Conservation (phyloP, 2,888 invertebrate species). For the Macaria notata region DNA sequence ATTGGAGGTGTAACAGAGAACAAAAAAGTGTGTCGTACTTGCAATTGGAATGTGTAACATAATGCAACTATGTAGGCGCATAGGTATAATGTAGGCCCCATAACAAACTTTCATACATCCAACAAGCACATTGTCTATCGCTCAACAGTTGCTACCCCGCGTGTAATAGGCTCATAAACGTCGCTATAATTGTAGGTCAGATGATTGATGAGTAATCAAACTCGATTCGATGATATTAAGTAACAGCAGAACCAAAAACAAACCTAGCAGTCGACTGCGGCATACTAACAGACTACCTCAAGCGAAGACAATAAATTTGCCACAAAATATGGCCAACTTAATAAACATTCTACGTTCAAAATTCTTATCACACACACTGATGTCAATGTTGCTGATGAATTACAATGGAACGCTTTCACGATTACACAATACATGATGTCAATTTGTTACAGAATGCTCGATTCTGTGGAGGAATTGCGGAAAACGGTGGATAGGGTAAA, state of each 20-base stretch:
- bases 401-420: slow-evolving; percentile 72
- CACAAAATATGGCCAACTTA: slow-evolving; percentile 38
- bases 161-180: slow-evolving; percentile 7
- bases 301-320: slow-evolving; percentile 29
- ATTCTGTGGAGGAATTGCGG: slow-evolving; percentile 7
- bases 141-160: slow-evolving; percentile 1
- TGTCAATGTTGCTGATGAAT: slow-evolving; percentile 66
- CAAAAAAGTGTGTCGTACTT: too few relatives aligned
- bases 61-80: too few relatives aligned
- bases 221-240: slow-evolving; percentile 18
- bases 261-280: slow-evolving; percentile 7
- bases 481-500: neutral
- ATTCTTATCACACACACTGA: slow-evolving; percentile 55
- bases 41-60: too few relatives aligned
- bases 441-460: slow-evolving; percentile 33
- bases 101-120: neutral
- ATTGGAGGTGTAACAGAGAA: too few relatives aligned
- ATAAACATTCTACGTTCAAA: slow-evolving; percentile 46
- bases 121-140: neutral
- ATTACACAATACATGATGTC: slow-evolving; percentile 56
- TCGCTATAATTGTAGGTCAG: slow-evolving; percentile 25
- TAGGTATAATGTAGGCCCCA: too few relatives aligned
- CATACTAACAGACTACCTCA: slow-evolving; percentile 25
- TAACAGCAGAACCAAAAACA: slow-evolving; percentile 17
- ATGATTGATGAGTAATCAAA: slow-evolving; percentile 26